Base-by-base conservation (phyloP, 2,113 vertebrate genomes). In the Podilymbus podiceps region DNA sequence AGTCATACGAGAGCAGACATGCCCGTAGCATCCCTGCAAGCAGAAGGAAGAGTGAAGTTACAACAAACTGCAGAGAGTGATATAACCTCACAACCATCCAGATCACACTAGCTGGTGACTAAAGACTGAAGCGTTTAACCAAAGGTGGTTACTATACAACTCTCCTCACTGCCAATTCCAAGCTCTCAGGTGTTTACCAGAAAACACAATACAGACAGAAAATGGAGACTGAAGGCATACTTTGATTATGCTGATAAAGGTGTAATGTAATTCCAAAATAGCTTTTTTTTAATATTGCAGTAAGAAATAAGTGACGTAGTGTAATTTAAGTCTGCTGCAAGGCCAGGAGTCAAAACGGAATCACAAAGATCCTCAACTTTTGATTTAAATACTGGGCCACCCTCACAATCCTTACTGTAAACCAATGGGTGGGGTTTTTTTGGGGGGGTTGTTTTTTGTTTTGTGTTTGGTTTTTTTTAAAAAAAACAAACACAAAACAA, bases 91-190 rank as follows among this genome's bases (percentile, higher is more conserved):
- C 13, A 74, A 42, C 24, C 47, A 13, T 14, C 67, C 18, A 87
- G n/a, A 60, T 53, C 46, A 22, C 0, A 0, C 9, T 7, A 16
- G 35, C 2, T 12, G 30, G 46, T 11, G n/a, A 44, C 13, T 2
- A 0, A 71, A 69, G 38, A 17, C 24, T 20, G 25, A 64, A 42
- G 23, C 25, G 5, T 50, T 56, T 62, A 31, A 42, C 25, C 22
- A 8, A 58, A 52, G 31, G 15, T 20, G 38, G 27, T 78, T 49
- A 15, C 16, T 3, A 49, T 3, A 50, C 6, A 69, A 64, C 4
- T 8, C 44, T 63, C 67, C 72, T 42, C 71, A 50, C 2, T 27
- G 12, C 18, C 59, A 47, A 3, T 50, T 66, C 50, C 47, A 80
- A 55, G 46, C 31, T 62, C 16, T 30, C 67, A 73, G 27, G 52